Evolutionary conservation across 2,113 vertebrate species (phyloP).

Genomic region (Corythornis vintsioides): DNA sequence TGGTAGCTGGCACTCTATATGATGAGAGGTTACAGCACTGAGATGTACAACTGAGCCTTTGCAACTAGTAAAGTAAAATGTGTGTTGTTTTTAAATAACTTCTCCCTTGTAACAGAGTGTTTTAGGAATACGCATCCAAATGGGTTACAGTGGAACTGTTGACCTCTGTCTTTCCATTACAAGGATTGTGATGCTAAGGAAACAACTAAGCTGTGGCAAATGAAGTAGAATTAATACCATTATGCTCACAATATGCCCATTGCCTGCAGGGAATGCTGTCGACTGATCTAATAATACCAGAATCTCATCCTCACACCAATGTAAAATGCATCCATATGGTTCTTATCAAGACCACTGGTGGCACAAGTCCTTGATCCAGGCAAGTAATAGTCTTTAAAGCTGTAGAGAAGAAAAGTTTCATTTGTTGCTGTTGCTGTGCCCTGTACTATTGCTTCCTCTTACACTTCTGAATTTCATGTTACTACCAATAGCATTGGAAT

Average conservation of each 20-base stretch:
- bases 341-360: conserved; percentile 61
- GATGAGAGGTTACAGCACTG: not conserved
- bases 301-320: conserved; percentile 59
- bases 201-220: conserved; percentile 55
- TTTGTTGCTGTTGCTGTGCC: conserved; percentile 14
- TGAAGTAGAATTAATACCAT: conserved; percentile 71
- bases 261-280: conserved; percentile 14
- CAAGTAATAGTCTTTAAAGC: conserved; percentile 55
- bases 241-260: conserved; percentile 53
- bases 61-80: not conserved
- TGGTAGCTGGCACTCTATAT: not conserved
- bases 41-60: not conserved
- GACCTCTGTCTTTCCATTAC: conserved; percentile 31
- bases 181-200: conserved; percentile 11
- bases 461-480: not conserved
- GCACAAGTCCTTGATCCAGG: conserved; percentile 62
- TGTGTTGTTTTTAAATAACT: not conserved
- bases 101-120: not conserved
- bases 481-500: not conserved
- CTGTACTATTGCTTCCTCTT: conserved; percentile 20
- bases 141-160: conserved; percentile 2
- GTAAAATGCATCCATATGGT: conserved; percentile 61
- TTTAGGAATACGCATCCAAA: not conserved
- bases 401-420: conserved; percentile 36
- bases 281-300: conserved; percentile 60